Evolutionary conservation across 2,113 vertebrate species (phyloP).

Genomic region (Crotalus helleri): DNA sequence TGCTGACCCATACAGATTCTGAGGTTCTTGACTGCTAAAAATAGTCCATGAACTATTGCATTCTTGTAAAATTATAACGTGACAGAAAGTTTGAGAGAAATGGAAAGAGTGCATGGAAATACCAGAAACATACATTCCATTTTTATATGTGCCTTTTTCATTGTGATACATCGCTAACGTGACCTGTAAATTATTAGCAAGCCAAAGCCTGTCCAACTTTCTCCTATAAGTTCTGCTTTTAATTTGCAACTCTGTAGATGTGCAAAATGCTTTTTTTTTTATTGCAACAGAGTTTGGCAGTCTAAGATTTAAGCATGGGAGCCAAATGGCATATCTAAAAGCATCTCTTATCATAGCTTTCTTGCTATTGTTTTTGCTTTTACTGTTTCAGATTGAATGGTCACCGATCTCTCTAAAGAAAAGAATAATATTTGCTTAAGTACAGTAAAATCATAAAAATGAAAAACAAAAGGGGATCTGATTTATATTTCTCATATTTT

Average conservation of each 20-base stretch:
- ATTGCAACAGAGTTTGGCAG: not conserved
- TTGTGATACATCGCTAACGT: not conserved
- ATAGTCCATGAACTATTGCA: constrained; percentile 20
- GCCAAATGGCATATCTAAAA: not conserved
- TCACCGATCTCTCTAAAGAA: not conserved
- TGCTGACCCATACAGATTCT: constrained; percentile 27
- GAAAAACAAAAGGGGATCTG: not conserved
- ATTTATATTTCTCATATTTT: not conserved
- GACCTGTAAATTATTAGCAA: constrained; percentile 16
- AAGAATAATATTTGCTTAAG: not conserved
- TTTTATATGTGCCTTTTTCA: constrained; percentile 2
- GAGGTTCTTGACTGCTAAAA: constrained; percentile 39
- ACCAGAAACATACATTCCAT: constrained; percentile 10
- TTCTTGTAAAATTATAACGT: constrained; percentile 27
- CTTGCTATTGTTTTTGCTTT: not conserved
- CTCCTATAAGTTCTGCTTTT: constrained; percentile 23
- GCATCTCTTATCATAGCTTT: not conserved
- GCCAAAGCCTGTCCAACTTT: not conserved
- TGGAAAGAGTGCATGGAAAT: not conserved
- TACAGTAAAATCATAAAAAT: not conserved
- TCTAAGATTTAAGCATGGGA: not conserved
- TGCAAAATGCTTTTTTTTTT: not conserved
- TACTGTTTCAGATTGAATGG: not conserved
- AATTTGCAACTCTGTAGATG: not conserved
- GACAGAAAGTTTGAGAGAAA: constrained; percentile 13